Conservation (phyloP, 2,888 invertebrate species). For the Protophormia terraenovae region DNA sequence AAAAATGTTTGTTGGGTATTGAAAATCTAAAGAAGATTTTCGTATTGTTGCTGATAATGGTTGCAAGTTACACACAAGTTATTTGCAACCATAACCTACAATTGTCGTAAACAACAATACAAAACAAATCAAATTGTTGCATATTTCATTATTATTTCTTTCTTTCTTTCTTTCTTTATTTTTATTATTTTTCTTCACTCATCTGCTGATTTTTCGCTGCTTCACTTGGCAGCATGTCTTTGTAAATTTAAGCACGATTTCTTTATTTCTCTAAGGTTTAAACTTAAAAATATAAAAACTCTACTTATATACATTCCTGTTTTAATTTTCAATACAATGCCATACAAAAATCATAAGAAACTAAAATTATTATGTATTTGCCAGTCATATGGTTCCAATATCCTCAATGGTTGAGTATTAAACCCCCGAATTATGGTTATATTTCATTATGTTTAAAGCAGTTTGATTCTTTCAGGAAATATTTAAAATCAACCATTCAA, state of each 20-base stretch:
- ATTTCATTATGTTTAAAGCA: constrained; percentile 46
- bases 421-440: constrained; percentile 63
- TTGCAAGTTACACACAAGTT: constrained; percentile 49
- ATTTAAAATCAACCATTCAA: constrained; percentile 40
- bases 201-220: too few species aligned
- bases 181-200: not conserved
- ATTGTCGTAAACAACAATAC: constrained; percentile 62
- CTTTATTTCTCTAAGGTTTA: constrained; percentile 43
- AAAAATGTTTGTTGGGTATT: too few species aligned
- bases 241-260: constrained; percentile 51
- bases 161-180: not conserved
- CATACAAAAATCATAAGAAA: constrained; percentile 10
- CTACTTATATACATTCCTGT: not conserved
- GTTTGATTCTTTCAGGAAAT: not conserved
- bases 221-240: constrained; percentile 46
- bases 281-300: not conserved
- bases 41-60: constrained; percentile 13
- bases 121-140: constrained; percentile 61
- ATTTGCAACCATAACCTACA: constrained; percentile 62
- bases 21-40: constrained; percentile 10
- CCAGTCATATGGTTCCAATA: constrained; percentile 3
- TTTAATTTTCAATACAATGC: constrained; percentile 7
- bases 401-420: constrained; percentile 10
- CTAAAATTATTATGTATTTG: constrained; percentile 34
- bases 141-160: constrained; percentile 21